Conservation (phyloP, 2,113 vertebrate genomes). For the Suricata suricatta region DNA sequence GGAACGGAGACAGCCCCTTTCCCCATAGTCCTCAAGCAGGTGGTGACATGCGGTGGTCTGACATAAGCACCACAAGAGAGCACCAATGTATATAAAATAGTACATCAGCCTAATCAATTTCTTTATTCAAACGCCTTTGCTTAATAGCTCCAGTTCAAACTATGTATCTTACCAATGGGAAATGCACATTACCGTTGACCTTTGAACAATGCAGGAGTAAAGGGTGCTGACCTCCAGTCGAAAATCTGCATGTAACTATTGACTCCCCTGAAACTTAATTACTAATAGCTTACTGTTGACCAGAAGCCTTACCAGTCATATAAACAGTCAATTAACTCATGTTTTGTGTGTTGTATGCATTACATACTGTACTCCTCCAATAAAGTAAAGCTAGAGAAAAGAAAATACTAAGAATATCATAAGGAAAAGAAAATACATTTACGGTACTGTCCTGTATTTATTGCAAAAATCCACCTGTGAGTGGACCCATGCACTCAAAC, state of each 20-base stretch:
- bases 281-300: background rate
- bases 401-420: background rate
- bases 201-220: background rate
- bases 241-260: background rate
- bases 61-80: background rate
- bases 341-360: background rate
- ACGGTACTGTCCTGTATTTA: background rate
- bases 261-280: background rate
- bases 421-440: background rate
- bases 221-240: background rate
- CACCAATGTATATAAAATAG: background rate
- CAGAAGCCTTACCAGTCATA: background rate
- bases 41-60: background rate
- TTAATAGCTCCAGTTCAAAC: background rate
- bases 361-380: background rate
- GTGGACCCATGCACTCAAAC: background rate
- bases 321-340: background rate
- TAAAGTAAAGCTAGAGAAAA: background rate
- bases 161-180: background rate
- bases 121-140: background rate
- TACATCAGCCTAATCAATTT: background rate
- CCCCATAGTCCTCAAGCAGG: fast-evolving
- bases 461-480: background rate
- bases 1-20: background rate
- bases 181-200: background rate